phyloP scores from a whole-genome alignment of 2,113 vertebrate species.

The Prunella fulvescens region DNA sequence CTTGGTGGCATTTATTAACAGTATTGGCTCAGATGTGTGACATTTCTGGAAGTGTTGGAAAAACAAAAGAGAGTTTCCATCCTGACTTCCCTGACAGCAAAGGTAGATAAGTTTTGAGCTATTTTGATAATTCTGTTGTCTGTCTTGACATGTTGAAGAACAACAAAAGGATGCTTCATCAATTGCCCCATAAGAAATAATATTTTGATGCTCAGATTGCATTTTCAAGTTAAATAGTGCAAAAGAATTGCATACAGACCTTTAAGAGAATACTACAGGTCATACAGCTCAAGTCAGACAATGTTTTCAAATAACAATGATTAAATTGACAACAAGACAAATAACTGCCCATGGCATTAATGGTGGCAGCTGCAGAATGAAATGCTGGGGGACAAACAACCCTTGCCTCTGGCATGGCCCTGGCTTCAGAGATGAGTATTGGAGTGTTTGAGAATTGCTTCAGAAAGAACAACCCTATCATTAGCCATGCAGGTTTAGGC shows the following conservation, averaged over 20 bases:
- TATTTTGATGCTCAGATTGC: background rate
- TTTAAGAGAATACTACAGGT: background rate
- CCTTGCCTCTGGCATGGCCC: background rate
- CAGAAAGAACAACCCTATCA: background rate
- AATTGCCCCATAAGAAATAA: background rate
- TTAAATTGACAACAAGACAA: slow-evolving; percentile 1
- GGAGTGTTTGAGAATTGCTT: background rate
- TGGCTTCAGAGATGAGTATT: background rate
- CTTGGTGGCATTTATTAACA: slow-evolving; percentile 9
- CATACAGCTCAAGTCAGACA: background rate
- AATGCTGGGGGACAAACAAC: background rate
- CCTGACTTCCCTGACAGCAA: background rate
- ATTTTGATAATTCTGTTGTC: background rate
- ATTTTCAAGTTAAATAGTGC: background rate
- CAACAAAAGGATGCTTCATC: background rate
- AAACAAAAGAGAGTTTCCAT: background rate
- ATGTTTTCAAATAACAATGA: background rate
- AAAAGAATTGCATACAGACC: background rate
- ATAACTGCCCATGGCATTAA: background rate
- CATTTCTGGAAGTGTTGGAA: background rate
- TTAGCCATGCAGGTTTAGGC: background rate
- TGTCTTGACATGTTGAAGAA: background rate
- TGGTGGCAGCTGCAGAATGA: background rate
- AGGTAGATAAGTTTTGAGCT: background rate
- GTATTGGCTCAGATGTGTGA: background rate